A percentile compares a stretch with the other conserved stretches of the same genome.
Conservation (phyloP, 2,113 vertebrate species). For the Erythrolamprus reginae region DNA sequence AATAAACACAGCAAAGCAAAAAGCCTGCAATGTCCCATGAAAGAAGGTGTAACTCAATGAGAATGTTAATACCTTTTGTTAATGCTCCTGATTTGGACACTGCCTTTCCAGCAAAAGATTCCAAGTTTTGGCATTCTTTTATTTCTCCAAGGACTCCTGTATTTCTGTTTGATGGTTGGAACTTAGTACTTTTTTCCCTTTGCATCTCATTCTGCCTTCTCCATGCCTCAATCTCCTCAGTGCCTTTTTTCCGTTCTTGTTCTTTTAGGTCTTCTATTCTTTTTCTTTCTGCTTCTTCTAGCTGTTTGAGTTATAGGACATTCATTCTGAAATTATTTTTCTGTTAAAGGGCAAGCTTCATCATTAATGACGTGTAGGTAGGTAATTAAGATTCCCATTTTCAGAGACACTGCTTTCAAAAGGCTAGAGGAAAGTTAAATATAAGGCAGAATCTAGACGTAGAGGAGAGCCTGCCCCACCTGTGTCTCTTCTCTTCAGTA, state of each 20-base stretch:
- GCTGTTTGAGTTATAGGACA: conserved; percentile 65
- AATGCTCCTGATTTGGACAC: conserved; percentile 22
- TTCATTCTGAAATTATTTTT: background rate
- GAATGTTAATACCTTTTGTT: conserved; percentile 52
- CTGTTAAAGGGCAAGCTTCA: background rate
- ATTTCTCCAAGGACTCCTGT: conserved; percentile 40
- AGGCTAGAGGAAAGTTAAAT: background rate
- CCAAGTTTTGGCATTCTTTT: conserved; percentile 26
- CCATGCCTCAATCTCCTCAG: conserved; percentile 80
- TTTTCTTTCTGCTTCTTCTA: conserved; percentile 82
- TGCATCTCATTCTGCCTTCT: conserved; percentile 64
- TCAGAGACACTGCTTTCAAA: background rate
- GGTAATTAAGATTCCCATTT: background rate
- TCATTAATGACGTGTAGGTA: background rate
- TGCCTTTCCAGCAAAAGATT: conserved; percentile 2
- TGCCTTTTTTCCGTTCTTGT: conserved; percentile 70
- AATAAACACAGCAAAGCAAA: background rate
- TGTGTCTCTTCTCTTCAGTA: background rate
- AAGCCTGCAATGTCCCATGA: background rate
- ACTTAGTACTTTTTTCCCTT: conserved; percentile 33
- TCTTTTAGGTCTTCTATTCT: conserved; percentile 83
- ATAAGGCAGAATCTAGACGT: background rate
- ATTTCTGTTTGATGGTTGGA: conserved; percentile 1
- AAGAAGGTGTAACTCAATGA: background rate
- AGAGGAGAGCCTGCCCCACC: background rate